A percentile compares a stretch with the other conserved stretches of the same genome.
Conservation (phyloP, 1,140 invertebrate species). For the Heliconius congener region DNA sequence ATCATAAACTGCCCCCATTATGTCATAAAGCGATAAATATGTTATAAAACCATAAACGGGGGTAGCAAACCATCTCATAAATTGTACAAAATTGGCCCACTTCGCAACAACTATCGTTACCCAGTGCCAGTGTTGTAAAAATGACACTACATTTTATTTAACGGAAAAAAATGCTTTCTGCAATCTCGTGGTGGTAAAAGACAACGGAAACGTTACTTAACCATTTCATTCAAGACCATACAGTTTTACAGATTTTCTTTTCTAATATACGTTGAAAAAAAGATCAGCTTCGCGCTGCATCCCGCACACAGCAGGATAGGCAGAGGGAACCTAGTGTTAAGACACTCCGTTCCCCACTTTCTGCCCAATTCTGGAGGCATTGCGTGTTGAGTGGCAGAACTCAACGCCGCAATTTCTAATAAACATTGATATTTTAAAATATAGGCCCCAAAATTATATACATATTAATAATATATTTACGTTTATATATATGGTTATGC, state of each 20-base stretch:
- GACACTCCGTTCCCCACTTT: too few relatives aligned
- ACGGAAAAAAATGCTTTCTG: conserved; percentile 26
- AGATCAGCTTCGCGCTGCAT: too few relatives aligned
- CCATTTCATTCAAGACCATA: neutral
- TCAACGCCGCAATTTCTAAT: neutral
- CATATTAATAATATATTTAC: too few relatives aligned
- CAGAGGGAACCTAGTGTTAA: too few relatives aligned
- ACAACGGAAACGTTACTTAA: neutral
- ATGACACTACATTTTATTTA: conserved; percentile 35
- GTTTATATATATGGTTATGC: too few relatives aligned
- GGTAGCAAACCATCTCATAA: conserved; percentile 68
- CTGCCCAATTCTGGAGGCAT: too few relatives aligned
- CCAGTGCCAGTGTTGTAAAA: conserved; percentile 46
- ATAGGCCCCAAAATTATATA: neutral
- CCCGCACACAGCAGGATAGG: too few relatives aligned
- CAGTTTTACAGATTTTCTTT: neutral
- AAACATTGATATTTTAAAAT: neutral
- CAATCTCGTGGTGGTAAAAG: conserved; percentile 14
- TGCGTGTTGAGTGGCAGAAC: too few relatives aligned
- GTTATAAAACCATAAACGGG: conserved; percentile 76
- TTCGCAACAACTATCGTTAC: conserved; percentile 64
- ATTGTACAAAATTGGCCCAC: conserved; percentile 68
- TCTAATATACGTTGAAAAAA: neutral
- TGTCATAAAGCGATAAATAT: conserved; percentile 76
- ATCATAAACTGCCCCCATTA: conserved; percentile 65